Evolutionary conservation across 2,888 invertebrate genomes (phyloP).

Genomic region (Lasioglossum leucozonium): DNA sequence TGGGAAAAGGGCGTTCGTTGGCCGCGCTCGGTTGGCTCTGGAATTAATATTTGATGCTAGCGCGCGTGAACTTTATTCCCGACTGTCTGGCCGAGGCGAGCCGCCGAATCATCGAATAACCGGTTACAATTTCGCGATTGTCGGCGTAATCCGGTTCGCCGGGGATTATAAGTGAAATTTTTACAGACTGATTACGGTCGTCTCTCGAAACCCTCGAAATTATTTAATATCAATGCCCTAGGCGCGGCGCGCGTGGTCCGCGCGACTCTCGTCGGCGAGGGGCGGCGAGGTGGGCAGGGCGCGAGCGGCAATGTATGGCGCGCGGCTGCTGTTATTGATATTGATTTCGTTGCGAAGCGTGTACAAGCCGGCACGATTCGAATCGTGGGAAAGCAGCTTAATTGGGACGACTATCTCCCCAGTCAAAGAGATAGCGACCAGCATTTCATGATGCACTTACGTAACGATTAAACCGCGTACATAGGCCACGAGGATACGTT

Average conservation of each 20-base stretch:
- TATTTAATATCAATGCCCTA: conserved; percentile 59
- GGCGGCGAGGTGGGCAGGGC: no score
- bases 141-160: conserved; percentile 30
- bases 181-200: conserved; percentile 53
- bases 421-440: conserved; percentile 73
- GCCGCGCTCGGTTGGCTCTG: neutral
- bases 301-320: neutral
- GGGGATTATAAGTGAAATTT: conserved; percentile 61
- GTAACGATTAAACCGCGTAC: conserved; percentile 68
- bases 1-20: conserved; percentile 7
- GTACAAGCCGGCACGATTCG: conserved; percentile 41
- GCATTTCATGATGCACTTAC: conserved; percentile 73
- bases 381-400: conserved; percentile 71
- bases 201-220: conserved; percentile 38
- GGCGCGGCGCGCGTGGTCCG: no score
- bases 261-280: no score
- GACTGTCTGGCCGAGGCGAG: neutral
- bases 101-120: conserved; percentile 10
- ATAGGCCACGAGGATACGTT: conserved; percentile 50
- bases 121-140: conserved; percentile 39
- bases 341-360: conserved; percentile 55
- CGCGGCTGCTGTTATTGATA: conserved; percentile 62
- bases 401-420: conserved; percentile 68
- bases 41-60: neutral
- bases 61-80: neutral